Percentiles rank a stretch among this genome's conserved stretches.
These are phyloP conservation scores for Phrynocephalus versicolor DNA, from an alignment of 2,113 vertebrate genomes.

Conservation along the genomic window DNA sequence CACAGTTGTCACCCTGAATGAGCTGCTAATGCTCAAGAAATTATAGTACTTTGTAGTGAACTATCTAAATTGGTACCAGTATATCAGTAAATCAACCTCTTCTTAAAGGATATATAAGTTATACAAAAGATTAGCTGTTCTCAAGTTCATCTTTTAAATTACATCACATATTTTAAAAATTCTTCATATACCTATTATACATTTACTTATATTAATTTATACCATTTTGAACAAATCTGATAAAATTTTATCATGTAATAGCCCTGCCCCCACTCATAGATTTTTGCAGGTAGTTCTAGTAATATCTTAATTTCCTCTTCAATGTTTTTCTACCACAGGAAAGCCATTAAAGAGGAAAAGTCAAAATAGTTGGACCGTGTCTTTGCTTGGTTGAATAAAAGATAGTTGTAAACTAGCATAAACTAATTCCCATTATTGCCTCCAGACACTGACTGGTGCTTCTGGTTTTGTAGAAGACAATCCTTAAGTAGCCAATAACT, in stretches of 20 bases:
- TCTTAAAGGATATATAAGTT: not conserved
- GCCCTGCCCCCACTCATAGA: too few relatives aligned
- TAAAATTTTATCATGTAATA: too few relatives aligned
- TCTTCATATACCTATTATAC: not conserved
- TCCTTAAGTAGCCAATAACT: not conserved
- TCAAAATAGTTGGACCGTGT: too few relatives aligned
- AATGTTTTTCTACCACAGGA: too few relatives aligned
- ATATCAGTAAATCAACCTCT: not conserved
- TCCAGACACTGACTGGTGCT: not conserved
- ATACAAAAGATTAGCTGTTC: not conserved
- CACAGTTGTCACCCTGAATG: not conserved
- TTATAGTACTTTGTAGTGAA: not conserved
- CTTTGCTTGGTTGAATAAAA: too few relatives aligned
- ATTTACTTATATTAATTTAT: not conserved
- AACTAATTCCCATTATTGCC: not conserved
- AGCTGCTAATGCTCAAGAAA: not conserved
- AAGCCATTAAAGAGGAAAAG: too few relatives aligned
- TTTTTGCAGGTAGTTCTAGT: too few relatives aligned
- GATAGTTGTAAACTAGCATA: too few relatives aligned
- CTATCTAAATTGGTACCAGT: not conserved
- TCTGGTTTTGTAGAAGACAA: not conserved
- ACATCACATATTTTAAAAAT: not conserved
- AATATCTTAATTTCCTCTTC: too few relatives aligned
- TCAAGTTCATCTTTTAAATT: not conserved
- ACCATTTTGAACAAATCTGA: too few relatives aligned